Conservation (phyloP, 2,888 invertebrate genomes). For the Gymnoscelis rufifasciata region DNA sequence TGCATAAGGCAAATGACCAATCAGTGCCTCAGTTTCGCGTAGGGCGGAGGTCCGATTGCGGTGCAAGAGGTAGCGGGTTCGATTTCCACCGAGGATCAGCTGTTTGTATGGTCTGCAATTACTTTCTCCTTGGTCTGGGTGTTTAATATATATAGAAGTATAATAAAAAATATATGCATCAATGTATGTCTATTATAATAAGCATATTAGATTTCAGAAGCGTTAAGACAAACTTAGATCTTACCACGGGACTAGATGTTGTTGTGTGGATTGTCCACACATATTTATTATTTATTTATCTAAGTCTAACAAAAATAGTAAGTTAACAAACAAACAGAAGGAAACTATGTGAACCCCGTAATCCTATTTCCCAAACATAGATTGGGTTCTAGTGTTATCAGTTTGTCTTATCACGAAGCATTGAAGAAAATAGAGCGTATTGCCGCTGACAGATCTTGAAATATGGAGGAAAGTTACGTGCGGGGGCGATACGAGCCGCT, state of each 20-base stretch:
- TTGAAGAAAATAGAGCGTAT: constrained; percentile 28
- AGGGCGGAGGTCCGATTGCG: background rate
- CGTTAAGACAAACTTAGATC: too few relatives aligned
- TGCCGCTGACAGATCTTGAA: constrained; percentile 30
- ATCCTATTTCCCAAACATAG: constrained; percentile 18
- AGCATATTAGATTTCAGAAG: too few relatives aligned
- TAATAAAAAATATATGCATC: too few relatives aligned
- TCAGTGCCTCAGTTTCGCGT: background rate
- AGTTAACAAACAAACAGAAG: background rate
- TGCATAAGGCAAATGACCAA: background rate
- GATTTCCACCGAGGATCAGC: background rate
- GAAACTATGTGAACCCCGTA: constrained; percentile 4
- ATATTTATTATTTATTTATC: background rate
- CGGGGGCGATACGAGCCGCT: constrained; percentile 10
- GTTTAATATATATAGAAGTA: too few relatives aligned
- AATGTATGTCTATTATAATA: too few relatives aligned
- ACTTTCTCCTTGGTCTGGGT: too few relatives aligned
- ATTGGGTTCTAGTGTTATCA: constrained; percentile 20
- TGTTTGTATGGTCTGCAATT: background rate
- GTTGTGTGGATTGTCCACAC: too few relatives aligned
- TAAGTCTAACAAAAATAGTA: background rate
- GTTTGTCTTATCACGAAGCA: constrained; percentile 22
- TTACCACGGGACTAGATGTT: too few relatives aligned
- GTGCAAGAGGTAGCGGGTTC: background rate
- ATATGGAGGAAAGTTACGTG: constrained; percentile 25